Evolutionary conservation across 2,113 vertebrate species (phyloP).

Genomic region (Chlamydotis undulata): DNA sequence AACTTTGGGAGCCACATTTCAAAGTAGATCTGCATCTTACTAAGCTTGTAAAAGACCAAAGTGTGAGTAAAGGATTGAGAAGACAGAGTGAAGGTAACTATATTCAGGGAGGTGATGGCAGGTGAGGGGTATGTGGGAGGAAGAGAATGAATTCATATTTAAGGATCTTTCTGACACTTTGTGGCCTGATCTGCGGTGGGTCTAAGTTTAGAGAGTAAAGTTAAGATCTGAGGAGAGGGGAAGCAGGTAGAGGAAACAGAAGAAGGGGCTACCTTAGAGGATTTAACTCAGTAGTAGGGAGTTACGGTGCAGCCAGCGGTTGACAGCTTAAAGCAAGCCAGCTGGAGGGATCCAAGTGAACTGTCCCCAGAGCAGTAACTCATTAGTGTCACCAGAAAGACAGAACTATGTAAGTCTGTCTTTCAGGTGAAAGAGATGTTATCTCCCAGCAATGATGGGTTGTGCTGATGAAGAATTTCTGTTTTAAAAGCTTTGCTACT

Average conservation of each 20-base stretch:
- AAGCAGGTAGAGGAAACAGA: neutral
- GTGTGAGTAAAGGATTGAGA: slow-evolving; percentile 37
- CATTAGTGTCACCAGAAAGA: slow-evolving; percentile 34
- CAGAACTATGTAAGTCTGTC: slow-evolving; percentile 47
- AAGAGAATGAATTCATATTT: slow-evolving; percentile 16
- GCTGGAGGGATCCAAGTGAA: neutral
- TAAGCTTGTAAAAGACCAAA: slow-evolving; percentile 24
- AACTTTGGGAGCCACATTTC: neutral
- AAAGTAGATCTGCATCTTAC: slow-evolving; percentile 13
- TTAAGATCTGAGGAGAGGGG: neutral
- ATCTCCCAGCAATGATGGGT: slow-evolving; percentile 2
- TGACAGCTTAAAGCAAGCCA: neutral
- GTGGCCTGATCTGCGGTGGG: neutral
- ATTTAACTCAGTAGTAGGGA: neutral
- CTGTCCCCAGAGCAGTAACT: slow-evolving; percentile 18
- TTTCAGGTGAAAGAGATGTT: slow-evolving; percentile 50
- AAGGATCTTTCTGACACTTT: neutral
- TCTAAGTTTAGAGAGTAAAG: slow-evolving; percentile 43
- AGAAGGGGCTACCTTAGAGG: neutral
- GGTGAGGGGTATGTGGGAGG: slow-evolving; percentile 52
- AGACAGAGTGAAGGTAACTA: slow-evolving; percentile 29
- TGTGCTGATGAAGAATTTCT: slow-evolving; percentile 20
- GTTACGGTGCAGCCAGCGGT: neutral
- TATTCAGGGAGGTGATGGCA: slow-evolving; percentile 54
- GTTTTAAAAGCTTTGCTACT: slow-evolving; percentile 23